These are phyloP conservation scores for Teleogryllus occipitalis DNA, from an alignment of 1,140 invertebrate species.

Conservation along the genomic window DNA sequence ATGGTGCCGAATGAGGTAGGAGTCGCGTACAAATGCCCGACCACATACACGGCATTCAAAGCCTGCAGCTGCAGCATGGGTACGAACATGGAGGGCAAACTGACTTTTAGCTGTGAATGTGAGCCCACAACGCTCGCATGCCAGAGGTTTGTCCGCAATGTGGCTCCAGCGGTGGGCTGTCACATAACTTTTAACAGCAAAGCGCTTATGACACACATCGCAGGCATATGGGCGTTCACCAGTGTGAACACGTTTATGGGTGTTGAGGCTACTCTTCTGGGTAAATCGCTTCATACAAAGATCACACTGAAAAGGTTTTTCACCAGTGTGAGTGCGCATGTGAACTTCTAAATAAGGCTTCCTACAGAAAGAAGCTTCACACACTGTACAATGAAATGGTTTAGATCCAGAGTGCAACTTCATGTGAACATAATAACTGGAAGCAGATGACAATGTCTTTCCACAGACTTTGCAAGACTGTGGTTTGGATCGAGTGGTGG, in stretches of 20 bases:
- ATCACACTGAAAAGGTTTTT: conserved; percentile 69
- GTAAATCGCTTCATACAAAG: conserved; percentile 34
- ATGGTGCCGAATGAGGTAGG: conserved; percentile 64
- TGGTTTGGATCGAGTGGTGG: conserved; percentile 29
- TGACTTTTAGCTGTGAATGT: conserved; percentile 61
- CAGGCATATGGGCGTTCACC: conserved; percentile 59
- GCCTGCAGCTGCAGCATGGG: conserved; percentile 56
- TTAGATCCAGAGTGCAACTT: conserved; percentile 69
- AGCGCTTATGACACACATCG: conserved; percentile 65
- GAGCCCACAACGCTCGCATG: conserved; percentile 60
- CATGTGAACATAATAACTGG: conserved; percentile 72
- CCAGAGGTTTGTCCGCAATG: conserved; percentile 60
- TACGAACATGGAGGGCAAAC: conserved; percentile 63
- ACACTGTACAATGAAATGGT: conserved; percentile 66
- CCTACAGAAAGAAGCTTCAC: conserved; percentile 62
- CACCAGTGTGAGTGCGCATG: conserved; percentile 68
- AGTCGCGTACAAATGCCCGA: conserved; percentile 61
- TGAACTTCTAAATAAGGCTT: conserved; percentile 67
- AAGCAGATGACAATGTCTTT: conserved; percentile 63
- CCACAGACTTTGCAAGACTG: conserved; percentile 67
- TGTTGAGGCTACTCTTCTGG: conserved; percentile 31
- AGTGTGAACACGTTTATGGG: conserved; percentile 31
- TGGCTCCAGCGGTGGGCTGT: conserved; percentile 69
- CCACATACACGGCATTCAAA: conserved; percentile 65
- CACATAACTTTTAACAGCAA: conserved; percentile 68